These are phyloP conservation scores for Sesia apiformis DNA, from an alignment of 2,888 invertebrate genomes.

Conservation along the genomic window DNA sequence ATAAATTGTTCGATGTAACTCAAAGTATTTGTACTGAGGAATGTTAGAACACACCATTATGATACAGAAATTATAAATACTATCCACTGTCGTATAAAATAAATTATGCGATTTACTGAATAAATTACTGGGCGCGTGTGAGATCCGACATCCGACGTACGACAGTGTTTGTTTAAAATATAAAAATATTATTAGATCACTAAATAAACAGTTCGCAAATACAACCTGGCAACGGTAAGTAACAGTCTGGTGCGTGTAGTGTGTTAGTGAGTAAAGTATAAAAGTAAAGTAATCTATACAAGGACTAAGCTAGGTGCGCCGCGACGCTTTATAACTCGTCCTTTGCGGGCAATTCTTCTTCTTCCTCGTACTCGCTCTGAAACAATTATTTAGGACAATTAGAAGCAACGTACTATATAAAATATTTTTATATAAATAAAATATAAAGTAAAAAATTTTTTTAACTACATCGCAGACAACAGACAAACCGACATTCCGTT, in stretches of 20 bases:
- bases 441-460: too few species aligned
- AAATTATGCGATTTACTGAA: conserved; percentile 9
- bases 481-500: too few species aligned
- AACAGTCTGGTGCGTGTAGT: not conserved
- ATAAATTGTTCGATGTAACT: conserved; percentile 49
- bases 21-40: conserved; percentile 41
- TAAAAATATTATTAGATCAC: conserved; percentile 26
- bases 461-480: too few species aligned
- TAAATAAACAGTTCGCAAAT: conserved; percentile 11
- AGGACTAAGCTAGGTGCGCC: conserved; percentile 63
- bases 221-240: conserved; percentile 19
- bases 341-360: conserved; percentile 81
- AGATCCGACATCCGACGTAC: conserved; percentile 11
- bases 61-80: conserved; percentile 74
- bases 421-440: too few species aligned
- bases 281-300: conserved; percentile 61
- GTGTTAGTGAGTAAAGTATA: conserved; percentile 29
- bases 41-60: conserved; percentile 50
- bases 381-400: conserved; percentile 6
- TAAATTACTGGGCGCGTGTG: conserved; percentile 21
- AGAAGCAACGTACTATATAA: too few species aligned
- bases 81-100: conserved; percentile 4
- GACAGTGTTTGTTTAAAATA: conserved; percentile 11
- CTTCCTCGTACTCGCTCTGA: conserved; percentile 78
- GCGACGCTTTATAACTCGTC: conserved; percentile 82